Percentiles rank a stretch among this genome's conserved stretches.
These are phyloP conservation scores for Columba livia DNA, from an alignment of 2,113 vertebrate species.

Conservation along the genomic window DNA sequence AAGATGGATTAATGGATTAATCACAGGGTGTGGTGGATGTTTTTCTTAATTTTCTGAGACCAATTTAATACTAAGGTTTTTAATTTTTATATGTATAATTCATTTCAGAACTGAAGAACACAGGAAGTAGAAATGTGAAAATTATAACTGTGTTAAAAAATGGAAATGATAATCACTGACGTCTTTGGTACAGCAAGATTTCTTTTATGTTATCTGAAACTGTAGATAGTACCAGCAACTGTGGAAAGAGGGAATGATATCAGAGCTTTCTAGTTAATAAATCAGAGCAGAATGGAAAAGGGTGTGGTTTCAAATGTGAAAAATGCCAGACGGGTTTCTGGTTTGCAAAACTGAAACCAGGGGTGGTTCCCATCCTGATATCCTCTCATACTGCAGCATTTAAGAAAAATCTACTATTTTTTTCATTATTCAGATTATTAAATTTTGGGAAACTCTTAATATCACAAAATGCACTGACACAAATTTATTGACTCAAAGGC, in stretches of 20 bases:
- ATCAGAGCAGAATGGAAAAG: neutral
- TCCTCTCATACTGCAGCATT: neutral
- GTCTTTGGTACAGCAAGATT: neutral
- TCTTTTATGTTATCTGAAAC: neutral
- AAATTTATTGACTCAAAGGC: neutral
- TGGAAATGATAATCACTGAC: neutral
- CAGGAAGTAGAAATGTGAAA: neutral
- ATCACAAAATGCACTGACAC: neutral
- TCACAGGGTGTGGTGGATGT: conserved; percentile 30
- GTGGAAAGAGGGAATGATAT: neutral
- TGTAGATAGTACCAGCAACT: neutral
- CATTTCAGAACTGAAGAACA: conserved; percentile 16
- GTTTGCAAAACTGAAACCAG: neutral
- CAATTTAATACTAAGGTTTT: neutral
- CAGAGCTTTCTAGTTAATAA: neutral
- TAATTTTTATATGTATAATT: neutral
- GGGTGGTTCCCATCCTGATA: neutral
- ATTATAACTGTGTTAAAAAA: neutral
- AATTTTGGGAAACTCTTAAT: neutral
- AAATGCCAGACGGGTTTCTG: neutral
- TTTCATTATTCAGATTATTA: neutral
- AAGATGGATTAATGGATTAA: conserved; percentile 58
- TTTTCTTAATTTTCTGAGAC: conserved; percentile 24
- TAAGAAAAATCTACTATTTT: neutral
- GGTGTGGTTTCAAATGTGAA: neutral